Evolutionary conservation across 2,113 vertebrate genomes (phyloP).

Genomic region (Budorcas taxicolor): DNA sequence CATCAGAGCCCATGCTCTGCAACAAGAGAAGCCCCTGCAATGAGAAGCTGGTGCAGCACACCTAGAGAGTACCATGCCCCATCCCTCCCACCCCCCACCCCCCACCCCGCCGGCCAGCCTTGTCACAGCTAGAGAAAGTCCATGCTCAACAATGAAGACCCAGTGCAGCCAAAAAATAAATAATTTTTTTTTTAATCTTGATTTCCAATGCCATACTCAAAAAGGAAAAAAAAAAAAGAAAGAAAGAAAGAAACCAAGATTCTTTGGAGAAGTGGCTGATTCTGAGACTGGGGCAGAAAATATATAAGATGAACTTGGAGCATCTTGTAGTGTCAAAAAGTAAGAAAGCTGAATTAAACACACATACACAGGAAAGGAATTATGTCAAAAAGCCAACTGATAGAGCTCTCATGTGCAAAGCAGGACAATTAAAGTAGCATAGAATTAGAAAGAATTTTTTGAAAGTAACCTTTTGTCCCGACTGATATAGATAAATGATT

Average conservation of each 20-base stretch:
- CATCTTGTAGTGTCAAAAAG: neutral
- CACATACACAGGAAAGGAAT: neutral
- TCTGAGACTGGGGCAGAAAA: neutral
- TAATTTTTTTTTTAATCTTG: neutral
- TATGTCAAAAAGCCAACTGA: neutral
- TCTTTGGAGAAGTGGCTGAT: neutral
- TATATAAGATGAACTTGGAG: neutral
- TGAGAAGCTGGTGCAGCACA: neutral
- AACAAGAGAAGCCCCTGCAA: neutral
- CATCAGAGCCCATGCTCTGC: neutral
- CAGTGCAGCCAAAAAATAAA: neutral
- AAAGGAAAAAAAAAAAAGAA: neutral
- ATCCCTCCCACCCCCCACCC: rapidly evolving
- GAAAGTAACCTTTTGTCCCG: neutral
- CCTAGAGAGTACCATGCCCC: neutral
- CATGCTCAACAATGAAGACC: neutral
- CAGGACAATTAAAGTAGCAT: neutral
- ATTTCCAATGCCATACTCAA: neutral
- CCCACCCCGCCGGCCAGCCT: rapidly evolving
- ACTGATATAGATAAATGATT: neutral
- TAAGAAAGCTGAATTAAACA: neutral
- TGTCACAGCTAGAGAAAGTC: neutral
- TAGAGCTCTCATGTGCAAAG: neutral
- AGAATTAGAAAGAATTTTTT: neutral
- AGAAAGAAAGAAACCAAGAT: neutral